Percentiles rank a stretch among this genome's conserved stretches.
phyloP scores from a whole-genome alignment of 1,140 invertebrate species.

The Penaeus indicus region DNA sequence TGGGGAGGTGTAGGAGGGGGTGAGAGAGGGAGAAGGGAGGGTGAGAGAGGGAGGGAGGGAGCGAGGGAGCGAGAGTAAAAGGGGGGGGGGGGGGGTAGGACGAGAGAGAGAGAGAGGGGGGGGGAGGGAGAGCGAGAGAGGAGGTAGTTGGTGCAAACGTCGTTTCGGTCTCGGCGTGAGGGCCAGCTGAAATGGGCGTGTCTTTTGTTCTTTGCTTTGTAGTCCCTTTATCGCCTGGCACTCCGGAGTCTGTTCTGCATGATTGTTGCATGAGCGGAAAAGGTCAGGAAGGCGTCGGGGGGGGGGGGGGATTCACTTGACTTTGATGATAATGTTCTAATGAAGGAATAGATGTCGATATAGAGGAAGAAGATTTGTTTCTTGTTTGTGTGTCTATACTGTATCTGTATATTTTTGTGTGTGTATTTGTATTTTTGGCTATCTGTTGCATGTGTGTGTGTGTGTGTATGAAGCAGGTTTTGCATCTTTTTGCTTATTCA shows the following conservation, averaged over 20 bases:
- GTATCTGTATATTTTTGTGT: too few relatives aligned
- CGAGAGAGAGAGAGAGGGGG: not conserved
- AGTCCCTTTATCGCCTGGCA: not conserved
- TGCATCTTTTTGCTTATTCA: not conserved
- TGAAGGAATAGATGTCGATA: not conserved
- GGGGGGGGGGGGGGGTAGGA: constrained; percentile 10
- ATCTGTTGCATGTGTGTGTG: too few relatives aligned
- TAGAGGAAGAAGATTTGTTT: too few relatives aligned
- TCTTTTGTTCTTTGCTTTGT: not conserved
- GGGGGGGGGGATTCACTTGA: constrained; percentile 10
- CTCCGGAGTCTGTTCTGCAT: not conserved
- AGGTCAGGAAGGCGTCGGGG: not conserved
- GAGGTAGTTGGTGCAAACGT: not conserved
- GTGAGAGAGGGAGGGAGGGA: not conserved
- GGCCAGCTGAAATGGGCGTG: not conserved
- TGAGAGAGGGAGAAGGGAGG: too few relatives aligned
- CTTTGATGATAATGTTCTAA: not conserved
- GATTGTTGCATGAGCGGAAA: not conserved
- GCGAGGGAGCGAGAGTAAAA: not conserved
- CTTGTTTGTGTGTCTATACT: too few relatives aligned
- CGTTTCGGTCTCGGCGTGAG: not conserved
- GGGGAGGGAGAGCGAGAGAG: not conserved
- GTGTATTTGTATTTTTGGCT: too few relatives aligned
- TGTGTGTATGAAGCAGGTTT: too few relatives aligned
- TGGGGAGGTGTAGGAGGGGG: not conserved